phyloP scores from a whole-genome alignment of 53 echinoderm and acorn worm species.

The Pentamera pediparva region DNA sequence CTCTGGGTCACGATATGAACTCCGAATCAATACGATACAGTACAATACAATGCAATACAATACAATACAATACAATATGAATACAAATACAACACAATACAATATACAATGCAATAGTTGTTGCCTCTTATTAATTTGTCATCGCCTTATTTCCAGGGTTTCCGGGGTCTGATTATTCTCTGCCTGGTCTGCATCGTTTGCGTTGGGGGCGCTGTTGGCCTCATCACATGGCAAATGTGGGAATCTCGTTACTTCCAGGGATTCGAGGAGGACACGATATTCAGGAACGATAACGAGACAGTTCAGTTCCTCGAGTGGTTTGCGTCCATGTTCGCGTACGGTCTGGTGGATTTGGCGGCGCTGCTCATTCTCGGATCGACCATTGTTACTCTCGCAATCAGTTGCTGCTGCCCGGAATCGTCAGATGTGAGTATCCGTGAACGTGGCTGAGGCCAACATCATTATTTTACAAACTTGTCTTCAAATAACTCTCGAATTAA shows the following conservation, averaged over 20 bases:
- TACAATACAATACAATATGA: too few relatives aligned
- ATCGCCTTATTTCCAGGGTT: neutral
- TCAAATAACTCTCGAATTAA: too few relatives aligned
- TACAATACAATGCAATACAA: too few relatives aligned
- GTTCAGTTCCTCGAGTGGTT: slow-evolving; percentile 16
- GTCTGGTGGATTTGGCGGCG: neutral
- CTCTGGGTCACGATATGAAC: too few relatives aligned
- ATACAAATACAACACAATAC: too few relatives aligned
- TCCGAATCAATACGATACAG: too few relatives aligned
- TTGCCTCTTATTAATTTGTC: neutral
- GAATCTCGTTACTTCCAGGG: slow-evolving; percentile 3
- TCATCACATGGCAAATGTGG: slow-evolving; percentile 27
- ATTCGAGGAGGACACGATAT: slow-evolving; percentile 11
- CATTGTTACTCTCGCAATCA: neutral
- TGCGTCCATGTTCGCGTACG: slow-evolving; percentile 6
- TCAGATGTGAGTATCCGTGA: slow-evolving; percentile 34
- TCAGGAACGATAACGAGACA: slow-evolving; percentile 2
- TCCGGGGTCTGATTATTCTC: slow-evolving; percentile 6
- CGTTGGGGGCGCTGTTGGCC: slow-evolving; percentile 28
- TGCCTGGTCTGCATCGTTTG: slow-evolving; percentile 25
- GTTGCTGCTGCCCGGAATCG: slow-evolving; percentile 19
- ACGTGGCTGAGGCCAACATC: too few relatives aligned
- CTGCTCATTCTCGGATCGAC: neutral
- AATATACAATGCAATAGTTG: too few relatives aligned
- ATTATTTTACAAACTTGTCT: too few relatives aligned